Percentiles rank a stretch among this genome's conserved stretches.
Conservation (phyloP, 2,888 invertebrate species). For the Stenolophus ochropezus region DNA sequence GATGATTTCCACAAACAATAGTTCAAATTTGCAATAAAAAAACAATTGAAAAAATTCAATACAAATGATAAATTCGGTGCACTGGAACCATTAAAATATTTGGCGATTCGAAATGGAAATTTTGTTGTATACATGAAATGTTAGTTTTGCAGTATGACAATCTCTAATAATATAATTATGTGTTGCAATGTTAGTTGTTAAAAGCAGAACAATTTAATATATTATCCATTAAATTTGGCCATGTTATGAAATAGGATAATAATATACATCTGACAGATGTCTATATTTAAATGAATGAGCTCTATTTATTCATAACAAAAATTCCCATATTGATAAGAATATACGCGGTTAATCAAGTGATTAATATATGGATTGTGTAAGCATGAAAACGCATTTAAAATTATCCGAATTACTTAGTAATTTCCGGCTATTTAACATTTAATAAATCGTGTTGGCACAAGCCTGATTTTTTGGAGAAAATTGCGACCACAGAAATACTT, state of each 20-base stretch:
- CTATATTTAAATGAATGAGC: not conserved
- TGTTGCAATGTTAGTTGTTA: not conserved
- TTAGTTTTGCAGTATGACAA: not conserved
- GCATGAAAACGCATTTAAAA: not conserved
- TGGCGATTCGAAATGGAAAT: not conserved
- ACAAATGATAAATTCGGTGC: not conserved
- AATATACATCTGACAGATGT: not conserved
- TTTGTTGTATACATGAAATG: not conserved
- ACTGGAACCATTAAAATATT: not conserved
- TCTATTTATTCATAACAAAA: not conserved
- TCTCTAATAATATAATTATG: not conserved
- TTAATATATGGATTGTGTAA: not conserved
- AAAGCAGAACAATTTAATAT: not conserved
- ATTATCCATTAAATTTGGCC: not conserved
- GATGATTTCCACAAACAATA: not conserved
- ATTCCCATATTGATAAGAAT: not conserved
- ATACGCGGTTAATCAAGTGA: not conserved
- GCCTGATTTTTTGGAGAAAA: slow-evolving; percentile 26
- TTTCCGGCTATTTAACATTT: slow-evolving; percentile 26
- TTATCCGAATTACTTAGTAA: slow-evolving; percentile 23
- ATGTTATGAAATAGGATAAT: not conserved
- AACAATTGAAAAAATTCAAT: not conserved
- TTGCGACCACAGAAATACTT: slow-evolving; percentile 37
- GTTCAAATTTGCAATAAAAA: not conserved
- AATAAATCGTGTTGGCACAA: slow-evolving; percentile 33